These are phyloP conservation scores for Chrysodeixis includens DNA, from an alignment of 2,888 invertebrate species.

Conservation along the genomic window DNA sequence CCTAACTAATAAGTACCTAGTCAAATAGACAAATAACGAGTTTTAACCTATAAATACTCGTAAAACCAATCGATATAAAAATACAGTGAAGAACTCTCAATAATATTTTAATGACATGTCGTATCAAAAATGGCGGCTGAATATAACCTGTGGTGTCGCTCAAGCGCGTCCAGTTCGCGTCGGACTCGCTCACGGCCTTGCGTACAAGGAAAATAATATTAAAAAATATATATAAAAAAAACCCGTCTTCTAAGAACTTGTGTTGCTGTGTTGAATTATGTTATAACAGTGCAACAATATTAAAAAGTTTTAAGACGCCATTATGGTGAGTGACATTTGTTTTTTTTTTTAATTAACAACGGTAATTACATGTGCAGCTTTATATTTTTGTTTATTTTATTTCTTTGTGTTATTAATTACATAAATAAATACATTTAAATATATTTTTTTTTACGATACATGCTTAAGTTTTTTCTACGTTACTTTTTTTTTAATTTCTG, in stretches of 20 bases:
- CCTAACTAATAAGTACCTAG: too few species aligned
- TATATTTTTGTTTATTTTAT: neutral
- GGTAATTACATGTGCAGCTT: neutral
- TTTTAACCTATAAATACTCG: too few species aligned
- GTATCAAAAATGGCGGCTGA: slow-evolving; percentile 30
- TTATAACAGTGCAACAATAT: slow-evolving; percentile 33
- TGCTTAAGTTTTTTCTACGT: too few species aligned
- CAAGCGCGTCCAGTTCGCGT: slow-evolving; percentile 40
- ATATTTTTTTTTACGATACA: too few species aligned
- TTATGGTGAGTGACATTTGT: slow-evolving; percentile 33
- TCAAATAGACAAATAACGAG: too few species aligned
- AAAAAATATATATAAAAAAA: slow-evolving; percentile 32
- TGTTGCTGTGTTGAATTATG: slow-evolving; percentile 30
- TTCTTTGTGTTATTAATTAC: neutral
- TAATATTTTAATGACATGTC: slow-evolving; percentile 14
- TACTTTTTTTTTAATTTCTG: too few species aligned
- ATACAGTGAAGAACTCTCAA: too few species aligned
- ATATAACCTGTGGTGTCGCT: slow-evolving; percentile 22
- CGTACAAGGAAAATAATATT: slow-evolving; percentile 45
- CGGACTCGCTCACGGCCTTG: slow-evolving; percentile 45
- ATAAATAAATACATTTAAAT: too few species aligned
- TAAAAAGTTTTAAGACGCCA: slow-evolving; percentile 24
- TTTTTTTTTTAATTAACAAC: neutral
- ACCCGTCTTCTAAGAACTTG: slow-evolving; percentile 49
- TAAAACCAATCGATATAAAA: neutral